Base-by-base conservation (phyloP, 1,140 invertebrate species). In the Drosophila pachea region DNA sequence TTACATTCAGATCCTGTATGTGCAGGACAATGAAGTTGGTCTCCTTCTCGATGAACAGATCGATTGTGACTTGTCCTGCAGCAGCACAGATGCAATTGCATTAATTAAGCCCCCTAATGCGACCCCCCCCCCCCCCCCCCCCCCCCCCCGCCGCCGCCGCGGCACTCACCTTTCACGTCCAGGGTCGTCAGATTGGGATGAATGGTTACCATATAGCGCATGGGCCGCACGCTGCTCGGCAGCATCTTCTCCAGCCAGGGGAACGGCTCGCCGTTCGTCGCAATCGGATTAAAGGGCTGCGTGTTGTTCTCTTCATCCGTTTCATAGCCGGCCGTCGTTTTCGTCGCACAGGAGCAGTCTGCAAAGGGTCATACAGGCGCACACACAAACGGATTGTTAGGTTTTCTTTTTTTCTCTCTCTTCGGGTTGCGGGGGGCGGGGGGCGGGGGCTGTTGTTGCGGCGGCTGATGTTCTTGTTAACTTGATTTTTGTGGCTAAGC, bases 171-270 rank as follows among this genome's bases (percentile, higher is more conserved):
- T 92, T 94, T 95, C 43, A 97, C 93, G 89, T 95, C 94, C 48
- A 96, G 92, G 35, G 95, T 97, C 16, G 96, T 97, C 16, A 99
- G 91, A 90, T 99, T 98, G 48, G 97, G 97, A 91, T 98, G 97
- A 61, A 99, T 94, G 84, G 94, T 95, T 29, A 99, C 92, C 81
- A 95, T 95, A 88, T 99, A 99, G 68, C 95, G 93, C 68, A 94
- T 91, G 29, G 97, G 97, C 82, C 93, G 92, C 22, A 95, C 92
- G 84, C 94, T 94, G 38, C 91, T 92, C 5, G 98, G 98, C 72
- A 99, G 91, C 59, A 96, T 93, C 65, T 96, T 92, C 78, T 94
- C 93, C 65, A 96, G 93, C 97, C 97, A 99, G 33, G 97, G 97
- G 89, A 97, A 99, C 38, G 94, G 91, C 90, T 96, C 91, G 7